Evolutionary conservation across 2,797 vertebrate species (phyloP).

Genomic region (Heterohyrax brucei): DNA sequence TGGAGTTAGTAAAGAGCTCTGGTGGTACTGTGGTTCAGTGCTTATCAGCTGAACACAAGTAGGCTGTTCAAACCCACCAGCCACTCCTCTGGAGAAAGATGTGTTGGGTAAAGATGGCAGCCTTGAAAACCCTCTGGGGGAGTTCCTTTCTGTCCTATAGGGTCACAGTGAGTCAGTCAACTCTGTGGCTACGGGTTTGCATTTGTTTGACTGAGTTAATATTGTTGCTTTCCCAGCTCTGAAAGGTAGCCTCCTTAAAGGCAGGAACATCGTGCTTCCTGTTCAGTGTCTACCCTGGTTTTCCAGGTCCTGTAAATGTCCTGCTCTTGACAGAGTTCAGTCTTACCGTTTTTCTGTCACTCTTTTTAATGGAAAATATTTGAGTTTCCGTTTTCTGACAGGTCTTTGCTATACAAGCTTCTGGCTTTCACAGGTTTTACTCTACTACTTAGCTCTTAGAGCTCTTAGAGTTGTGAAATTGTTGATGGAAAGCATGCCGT

Average conservation of each 20-base stretch:
- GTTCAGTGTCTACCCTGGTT: not conserved
- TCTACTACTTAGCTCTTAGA: not conserved
- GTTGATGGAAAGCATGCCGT: not conserved
- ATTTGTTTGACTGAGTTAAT: not conserved
- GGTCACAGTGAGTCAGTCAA: not conserved
- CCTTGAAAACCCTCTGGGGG: not conserved
- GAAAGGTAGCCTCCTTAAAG: not conserved
- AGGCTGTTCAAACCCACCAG: not conserved
- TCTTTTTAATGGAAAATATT: not conserved
- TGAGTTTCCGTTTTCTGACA: not conserved
- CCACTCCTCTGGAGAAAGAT: not conserved
- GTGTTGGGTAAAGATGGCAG: not conserved
- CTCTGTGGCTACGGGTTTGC: not conserved
- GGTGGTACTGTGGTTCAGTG: not conserved
- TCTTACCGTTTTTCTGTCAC: not conserved
- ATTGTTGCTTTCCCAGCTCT: constrained; percentile 1
- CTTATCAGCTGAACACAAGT: not conserved
- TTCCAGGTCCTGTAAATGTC: not conserved
- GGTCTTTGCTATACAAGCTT: not conserved
- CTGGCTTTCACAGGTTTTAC: not conserved
- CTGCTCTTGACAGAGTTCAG: not conserved
- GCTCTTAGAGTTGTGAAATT: not conserved
- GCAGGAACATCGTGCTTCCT: not conserved
- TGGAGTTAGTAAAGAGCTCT: not conserved
- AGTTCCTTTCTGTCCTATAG: not conserved